Base-by-base conservation (phyloP, 2,113 vertebrate genomes). In the Furnarius figulus region DNA sequence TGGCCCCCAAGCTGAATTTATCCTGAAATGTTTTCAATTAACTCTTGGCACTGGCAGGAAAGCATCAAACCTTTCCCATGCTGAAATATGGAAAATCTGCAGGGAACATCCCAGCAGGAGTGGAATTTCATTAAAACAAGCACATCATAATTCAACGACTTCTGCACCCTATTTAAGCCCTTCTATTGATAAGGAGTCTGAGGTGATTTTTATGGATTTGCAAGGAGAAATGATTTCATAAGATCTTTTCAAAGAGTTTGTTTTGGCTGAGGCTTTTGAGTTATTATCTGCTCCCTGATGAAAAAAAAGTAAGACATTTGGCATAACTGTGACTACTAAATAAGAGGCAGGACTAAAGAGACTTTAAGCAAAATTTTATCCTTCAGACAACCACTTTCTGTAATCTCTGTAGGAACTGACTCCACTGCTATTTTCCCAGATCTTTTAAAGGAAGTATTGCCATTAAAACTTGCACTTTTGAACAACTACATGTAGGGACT, bases 11-110 rank as follows among this genome's bases (percentile, higher is more conserved):
- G 97, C 97, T 93, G 96, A 98, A 98, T 98, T 99, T 99, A 98
- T 97, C 96, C 97, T 97, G 98, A 98, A 98, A 98, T 98, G 98
- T 98, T 99, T 99, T 99, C 98, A 99, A 98, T 99, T 98, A 98
- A 98, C 97, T 98, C 98, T 98, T 99, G 98, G 98, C 98, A 98
- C 97, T 1, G 49, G 95, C 98, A 98, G 97, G 98, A 99, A 98
- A 98, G 97, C 97, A 98, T 98, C 98, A 98, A 98, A 98, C 98
- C 97, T 99, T 99, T 98, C 98, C 98, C 98, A 98, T 98, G 98
- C 98, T 97, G 98, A 98, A 98, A 98, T 98, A 99, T 98, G 98
- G 98, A 99, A 99, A 99, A 98, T 98, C 98, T 98, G 98, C 97
- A 98, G 98, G 98, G 98, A 98, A 97, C 96, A 95, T 98, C 98